Percentiles rank a stretch among this genome's conserved stretches.
phyloP scores from a whole-genome alignment of 2,113 vertebrate species.

The Brachirus orientalis region DNA sequence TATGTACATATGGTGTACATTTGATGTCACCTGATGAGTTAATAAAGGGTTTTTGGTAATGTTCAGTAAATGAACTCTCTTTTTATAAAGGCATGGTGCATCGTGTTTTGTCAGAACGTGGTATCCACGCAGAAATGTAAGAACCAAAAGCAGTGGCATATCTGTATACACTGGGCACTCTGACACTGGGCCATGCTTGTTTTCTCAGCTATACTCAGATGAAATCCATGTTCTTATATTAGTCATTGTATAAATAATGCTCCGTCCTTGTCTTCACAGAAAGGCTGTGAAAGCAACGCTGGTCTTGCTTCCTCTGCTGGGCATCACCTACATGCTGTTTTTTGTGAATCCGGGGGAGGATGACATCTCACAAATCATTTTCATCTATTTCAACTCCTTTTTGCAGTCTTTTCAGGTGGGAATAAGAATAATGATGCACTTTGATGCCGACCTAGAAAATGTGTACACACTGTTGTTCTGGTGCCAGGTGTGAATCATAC shows the following conservation, averaged over 20 bases:
- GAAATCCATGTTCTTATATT: conserved; percentile 14
- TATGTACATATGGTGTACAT: too few relatives aligned
- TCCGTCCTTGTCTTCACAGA: conserved; percentile 77
- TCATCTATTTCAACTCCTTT: conserved; percentile 99
- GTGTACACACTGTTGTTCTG: neutral
- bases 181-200: too few relatives aligned
- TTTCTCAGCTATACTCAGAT: neutral
- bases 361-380: conserved; percentile 96
- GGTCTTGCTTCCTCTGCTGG: conserved; percentile 93
- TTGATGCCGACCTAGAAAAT: neutral
- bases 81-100: too few relatives aligned
- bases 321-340: conserved; percentile 98
- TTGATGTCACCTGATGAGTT: too few relatives aligned
- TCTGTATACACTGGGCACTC: too few relatives aligned
- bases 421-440: neutral
- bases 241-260: conserved; percentile 12
- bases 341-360: conserved; percentile 97
- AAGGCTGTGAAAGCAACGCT: conserved; percentile 97
- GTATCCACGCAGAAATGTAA: too few relatives aligned
- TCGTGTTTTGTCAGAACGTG: too few relatives aligned
- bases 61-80: too few relatives aligned
- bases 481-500: neutral
- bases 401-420: conserved; percentile 98
- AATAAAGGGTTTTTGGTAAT: too few relatives aligned
- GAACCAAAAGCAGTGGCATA: too few relatives aligned